phyloP scores from a whole-genome alignment of 2,888 invertebrate species.

The Sesamia inferens region DNA sequence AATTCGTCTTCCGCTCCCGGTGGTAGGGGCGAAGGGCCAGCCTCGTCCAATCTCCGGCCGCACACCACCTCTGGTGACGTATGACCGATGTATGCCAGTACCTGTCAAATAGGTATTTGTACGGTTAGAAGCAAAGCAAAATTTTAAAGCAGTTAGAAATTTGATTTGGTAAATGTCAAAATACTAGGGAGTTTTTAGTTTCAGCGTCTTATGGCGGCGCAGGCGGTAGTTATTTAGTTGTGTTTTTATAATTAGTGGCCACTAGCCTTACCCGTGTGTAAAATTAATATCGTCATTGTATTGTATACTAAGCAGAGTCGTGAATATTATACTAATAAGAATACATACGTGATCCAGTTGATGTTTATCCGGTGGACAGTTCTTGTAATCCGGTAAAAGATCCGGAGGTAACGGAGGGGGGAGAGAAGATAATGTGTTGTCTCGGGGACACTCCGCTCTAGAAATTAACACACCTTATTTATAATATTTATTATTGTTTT shows the following conservation, averaged over 20 bases:
- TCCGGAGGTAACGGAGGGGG: conserved; percentile 92
- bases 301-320: too few relatives aligned
- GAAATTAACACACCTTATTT: not conserved
- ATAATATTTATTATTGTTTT: not conserved
- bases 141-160: too few relatives aligned
- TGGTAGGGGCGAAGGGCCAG: conserved; percentile 93
- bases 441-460: conserved; percentile 84
- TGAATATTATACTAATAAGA: too few relatives aligned
- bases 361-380: conserved; percentile 96
- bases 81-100: conserved; percentile 96
- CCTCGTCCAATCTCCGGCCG: conserved; percentile 94
- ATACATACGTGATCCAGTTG: conserved; percentile 96
- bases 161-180: too few relatives aligned
- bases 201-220: too few relatives aligned
- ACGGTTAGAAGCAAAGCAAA: not conserved
- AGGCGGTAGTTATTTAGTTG: too few relatives aligned
- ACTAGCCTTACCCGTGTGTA: too few relatives aligned
- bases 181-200: too few relatives aligned
- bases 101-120: conserved; percentile 82
- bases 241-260: too few relatives aligned
- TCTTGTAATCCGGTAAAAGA: conserved; percentile 94
- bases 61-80: conserved; percentile 96
- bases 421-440: conserved; percentile 87
- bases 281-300: too few relatives aligned
- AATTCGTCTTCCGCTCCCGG: conserved; percentile 95